These are phyloP conservation scores for Pangasius krempfi DNA, from an alignment of 2,797 vertebrate genomes.

Conservation along the genomic window DNA sequence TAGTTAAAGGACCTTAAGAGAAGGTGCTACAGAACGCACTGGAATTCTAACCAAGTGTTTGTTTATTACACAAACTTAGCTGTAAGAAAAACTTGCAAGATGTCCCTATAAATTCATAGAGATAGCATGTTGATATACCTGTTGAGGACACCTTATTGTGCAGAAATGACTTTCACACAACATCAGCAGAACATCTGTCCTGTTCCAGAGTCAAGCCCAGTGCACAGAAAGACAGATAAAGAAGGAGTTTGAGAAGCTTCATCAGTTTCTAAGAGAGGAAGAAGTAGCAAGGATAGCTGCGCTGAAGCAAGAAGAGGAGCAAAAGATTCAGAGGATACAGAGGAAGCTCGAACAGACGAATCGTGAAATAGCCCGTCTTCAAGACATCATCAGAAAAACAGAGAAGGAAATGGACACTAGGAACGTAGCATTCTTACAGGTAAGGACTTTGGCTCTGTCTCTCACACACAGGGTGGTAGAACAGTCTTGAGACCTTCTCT, in stretches of 20 bases:
- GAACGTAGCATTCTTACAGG: background rate
- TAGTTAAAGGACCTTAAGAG: background rate
- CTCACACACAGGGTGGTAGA: background rate
- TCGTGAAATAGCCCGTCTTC: background rate
- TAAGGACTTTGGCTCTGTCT: background rate
- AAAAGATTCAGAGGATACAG: background rate
- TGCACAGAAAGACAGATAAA: conserved; percentile 3
- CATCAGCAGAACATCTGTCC: background rate
- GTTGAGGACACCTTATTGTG: background rate
- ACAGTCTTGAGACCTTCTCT: background rate
- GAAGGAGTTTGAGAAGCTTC: conserved; percentile 19
- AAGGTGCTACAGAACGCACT: background rate
- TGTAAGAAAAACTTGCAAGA: background rate
- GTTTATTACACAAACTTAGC: background rate
- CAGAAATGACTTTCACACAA: background rate
- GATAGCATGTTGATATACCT: background rate
- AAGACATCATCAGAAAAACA: background rate
- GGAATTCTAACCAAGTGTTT: too few relatives aligned
- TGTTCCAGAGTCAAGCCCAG: conserved; percentile 3
- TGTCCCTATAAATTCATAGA: background rate
- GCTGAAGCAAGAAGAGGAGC: conserved; percentile 14
- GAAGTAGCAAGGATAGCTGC: conserved; percentile 1
- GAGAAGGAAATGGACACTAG: background rate
- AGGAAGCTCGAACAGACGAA: conserved; percentile 8
- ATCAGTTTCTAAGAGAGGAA: conserved; percentile 8